Evolutionary conservation across 1,140 invertebrate species (phyloP).

Genomic region (Philopotamus ludificatus): DNA sequence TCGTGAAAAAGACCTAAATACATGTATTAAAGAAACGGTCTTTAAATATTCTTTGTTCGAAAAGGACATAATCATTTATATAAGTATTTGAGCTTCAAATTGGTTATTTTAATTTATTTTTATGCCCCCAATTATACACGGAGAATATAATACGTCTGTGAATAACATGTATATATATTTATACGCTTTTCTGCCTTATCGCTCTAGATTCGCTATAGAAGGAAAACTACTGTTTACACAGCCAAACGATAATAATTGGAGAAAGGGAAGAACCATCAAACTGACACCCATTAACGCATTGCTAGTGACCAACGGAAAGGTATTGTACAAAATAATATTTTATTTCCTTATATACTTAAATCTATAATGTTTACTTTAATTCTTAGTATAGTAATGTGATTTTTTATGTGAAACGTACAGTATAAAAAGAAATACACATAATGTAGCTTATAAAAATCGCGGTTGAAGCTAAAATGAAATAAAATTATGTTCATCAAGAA

Average conservation of each 20-base stretch:
- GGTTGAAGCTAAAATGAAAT: not conserved
- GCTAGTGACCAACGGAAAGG: slow-evolving; percentile 84
- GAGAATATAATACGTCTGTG: too few relatives aligned
- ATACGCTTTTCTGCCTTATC: slow-evolving; percentile 35
- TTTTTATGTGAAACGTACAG: not conserved
- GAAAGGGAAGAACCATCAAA: slow-evolving; percentile 82
- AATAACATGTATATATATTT: not conserved
- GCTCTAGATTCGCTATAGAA: slow-evolving; percentile 73
- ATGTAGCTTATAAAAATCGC: not conserved
- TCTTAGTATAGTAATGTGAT: not conserved
- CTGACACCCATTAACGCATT: slow-evolving; percentile 83
- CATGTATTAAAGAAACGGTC: too few relatives aligned
- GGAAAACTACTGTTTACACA: slow-evolving; percentile 83
- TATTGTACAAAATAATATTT: too few relatives aligned
- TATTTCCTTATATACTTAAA: too few relatives aligned
- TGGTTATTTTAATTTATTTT: not conserved
- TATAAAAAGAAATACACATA: not conserved
- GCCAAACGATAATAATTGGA: slow-evolving; percentile 87
- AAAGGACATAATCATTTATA: too few relatives aligned
- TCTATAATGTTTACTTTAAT: too few relatives aligned
- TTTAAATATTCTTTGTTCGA: too few relatives aligned
- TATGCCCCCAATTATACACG: too few relatives aligned
- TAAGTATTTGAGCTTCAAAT: not conserved
- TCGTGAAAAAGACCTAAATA: too few relatives aligned
- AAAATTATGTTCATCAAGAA: too few relatives aligned